Base-by-base conservation (phyloP, 2,113 vertebrate species). In the Terrapene triunguis region DNA sequence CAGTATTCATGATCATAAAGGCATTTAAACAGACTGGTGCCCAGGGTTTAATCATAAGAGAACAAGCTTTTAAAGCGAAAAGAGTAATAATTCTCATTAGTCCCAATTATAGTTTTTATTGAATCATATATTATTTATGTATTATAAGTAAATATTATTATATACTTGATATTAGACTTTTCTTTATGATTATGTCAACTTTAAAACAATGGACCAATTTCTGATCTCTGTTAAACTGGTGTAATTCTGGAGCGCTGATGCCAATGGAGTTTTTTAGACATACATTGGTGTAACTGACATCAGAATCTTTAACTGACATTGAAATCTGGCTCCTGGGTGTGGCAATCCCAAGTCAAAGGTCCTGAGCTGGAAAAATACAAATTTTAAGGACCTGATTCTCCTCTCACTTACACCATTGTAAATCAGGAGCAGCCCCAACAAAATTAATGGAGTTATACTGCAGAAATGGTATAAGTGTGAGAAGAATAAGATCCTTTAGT, bases 31-130 rank as follows among this genome's bases (percentile, higher is more conserved):
- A 94, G 93, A 94, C 0, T 3, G 91, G 25, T 29, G 93, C 29
- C 74, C 86, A 89, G 62, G 72, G 51, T 55, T 92, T 89, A 81
- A 3, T 38, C 5, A 10, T 10, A 24, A 88, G 85, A 88, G 95
- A 92, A 91, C 10, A 16, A 62, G 59, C 59, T 62, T n/a, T 89
- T 32, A 94, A 90, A 48, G 29, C 65, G 93, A 88, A 94, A 86
- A 1, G 69, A 93, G 57, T 59, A 80, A 54, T 51, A 80, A 78
- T 80, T 16, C 57, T 80, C 78, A 84, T 13, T 82, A 54, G 14
- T 69, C 0, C 29, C 47, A 89, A 92, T 92, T 0, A 8, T 13
- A 84, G 85, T 95, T 89, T 24, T 76, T 24, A 91, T 11, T 85
- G 32, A 72, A 27, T 42, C 9, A 2, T 72, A 96, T 90, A 88